phyloP scores from a whole-genome alignment of 2,113 vertebrate species.

The Bufo gargarizans region DNA sequence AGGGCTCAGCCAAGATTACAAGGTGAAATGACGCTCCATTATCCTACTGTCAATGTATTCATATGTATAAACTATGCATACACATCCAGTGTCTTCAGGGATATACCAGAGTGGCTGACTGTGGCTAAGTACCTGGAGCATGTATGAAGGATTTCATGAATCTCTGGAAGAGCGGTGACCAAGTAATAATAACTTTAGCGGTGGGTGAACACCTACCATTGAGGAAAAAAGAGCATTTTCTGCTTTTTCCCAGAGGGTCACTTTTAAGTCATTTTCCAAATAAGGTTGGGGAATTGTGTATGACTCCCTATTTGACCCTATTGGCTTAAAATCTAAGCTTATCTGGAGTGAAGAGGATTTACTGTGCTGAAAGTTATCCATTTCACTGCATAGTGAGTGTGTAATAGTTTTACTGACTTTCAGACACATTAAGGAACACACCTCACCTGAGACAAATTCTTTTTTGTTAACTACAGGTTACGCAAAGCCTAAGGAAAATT shows the following conservation, averaged over 20 bases:
- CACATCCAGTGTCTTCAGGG: too few relatives aligned
- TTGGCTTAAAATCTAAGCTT: neutral
- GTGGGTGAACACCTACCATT: neutral
- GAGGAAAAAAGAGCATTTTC: too few relatives aligned
- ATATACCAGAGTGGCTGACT: neutral
- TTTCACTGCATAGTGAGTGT: neutral
- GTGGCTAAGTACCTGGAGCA: neutral
- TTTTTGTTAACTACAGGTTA: constrained; percentile 20
- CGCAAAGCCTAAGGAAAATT: constrained; percentile 5
- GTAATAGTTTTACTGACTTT: neutral
- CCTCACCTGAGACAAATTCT: neutral
- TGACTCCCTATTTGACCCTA: neutral
- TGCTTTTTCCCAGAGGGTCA: too few relatives aligned
- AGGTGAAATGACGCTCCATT: neutral
- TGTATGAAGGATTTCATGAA: neutral
- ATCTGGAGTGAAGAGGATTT: neutral
- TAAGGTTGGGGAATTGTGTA: neutral
- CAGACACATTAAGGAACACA: neutral
- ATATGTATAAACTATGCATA: too few relatives aligned
- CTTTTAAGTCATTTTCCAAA: neutral
- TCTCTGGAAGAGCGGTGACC: neutral
- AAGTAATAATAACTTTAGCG: neutral
- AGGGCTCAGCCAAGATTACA: neutral
- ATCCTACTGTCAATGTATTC: neutral
- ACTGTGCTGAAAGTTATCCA: neutral